Conservation (phyloP, 2,797 vertebrate genomes). For the Pseudochromis fuscus region DNA sequence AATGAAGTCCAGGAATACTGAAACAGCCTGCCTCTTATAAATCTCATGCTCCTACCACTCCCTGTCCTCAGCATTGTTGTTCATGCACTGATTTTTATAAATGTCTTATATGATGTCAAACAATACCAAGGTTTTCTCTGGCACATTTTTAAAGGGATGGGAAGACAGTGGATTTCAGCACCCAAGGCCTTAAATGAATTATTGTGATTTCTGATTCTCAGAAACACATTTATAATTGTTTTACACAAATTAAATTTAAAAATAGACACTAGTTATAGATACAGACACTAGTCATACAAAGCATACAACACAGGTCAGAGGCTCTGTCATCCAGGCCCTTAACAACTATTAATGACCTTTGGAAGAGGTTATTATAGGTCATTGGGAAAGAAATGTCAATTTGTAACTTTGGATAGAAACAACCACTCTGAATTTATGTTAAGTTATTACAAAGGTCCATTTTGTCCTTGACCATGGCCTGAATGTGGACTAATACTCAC, state of each 20-base stretch:
- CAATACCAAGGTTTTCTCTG: neutral
- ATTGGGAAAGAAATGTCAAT: neutral
- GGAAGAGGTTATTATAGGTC: neutral
- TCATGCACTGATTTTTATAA: too few species aligned
- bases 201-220: neutral
- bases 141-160: neutral
- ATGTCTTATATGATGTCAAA: too few species aligned
- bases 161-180: neutral
- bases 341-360: neutral
- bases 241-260: neutral
- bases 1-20: neutral
- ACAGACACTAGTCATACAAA: constrained; percentile 4
- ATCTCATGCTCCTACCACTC: neutral
- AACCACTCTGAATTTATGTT: neutral
- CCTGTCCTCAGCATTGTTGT: too few species aligned
- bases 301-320: neutral
- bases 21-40: too few species aligned
- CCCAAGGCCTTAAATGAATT: neutral
- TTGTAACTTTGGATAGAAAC: neutral
- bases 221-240: constrained; percentile 6
- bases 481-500: too few species aligned
- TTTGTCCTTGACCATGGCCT: neutral
- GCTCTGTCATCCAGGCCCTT: neutral
- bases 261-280: neutral
- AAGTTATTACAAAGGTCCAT: too few species aligned